phyloP scores from a whole-genome alignment of 2,113 vertebrate species.

The Silurus glanis region DNA sequence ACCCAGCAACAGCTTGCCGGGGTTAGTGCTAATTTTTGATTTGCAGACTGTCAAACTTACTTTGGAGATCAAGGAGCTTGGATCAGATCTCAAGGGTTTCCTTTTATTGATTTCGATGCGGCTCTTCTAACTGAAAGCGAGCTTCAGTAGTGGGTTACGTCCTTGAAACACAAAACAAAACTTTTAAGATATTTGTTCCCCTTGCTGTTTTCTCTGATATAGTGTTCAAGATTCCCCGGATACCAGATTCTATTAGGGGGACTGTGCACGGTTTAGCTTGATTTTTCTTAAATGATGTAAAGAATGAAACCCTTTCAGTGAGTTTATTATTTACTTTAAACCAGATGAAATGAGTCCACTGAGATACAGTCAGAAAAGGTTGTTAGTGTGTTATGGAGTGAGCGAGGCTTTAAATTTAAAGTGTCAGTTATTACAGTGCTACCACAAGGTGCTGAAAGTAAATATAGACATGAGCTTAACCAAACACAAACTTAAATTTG shows the following conservation, averaged over 20 bases:
- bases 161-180: constrained; percentile 61
- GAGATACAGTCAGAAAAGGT: constrained; percentile 57
- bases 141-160: constrained; percentile 36
- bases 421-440: constrained; percentile 55
- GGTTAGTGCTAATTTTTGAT: constrained; percentile 74
- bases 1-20: constrained; percentile 61
- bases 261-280: constrained; percentile 11
- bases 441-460: constrained; percentile 64
- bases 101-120: constrained; percentile 52
- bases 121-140: constrained; percentile 51
- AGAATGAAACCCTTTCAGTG: constrained; percentile 67
- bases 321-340: constrained; percentile 66
- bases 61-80: constrained; percentile 58
- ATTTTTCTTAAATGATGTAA: constrained; percentile 49
- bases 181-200: constrained; percentile 50
- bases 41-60: constrained; percentile 74
- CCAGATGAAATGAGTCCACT: constrained; percentile 63
- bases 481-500: constrained; percentile 43
- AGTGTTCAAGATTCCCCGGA: constrained; percentile 40
- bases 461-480: constrained; percentile 62
- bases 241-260: constrained; percentile 17
- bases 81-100: constrained; percentile 58
- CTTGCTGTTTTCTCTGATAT: constrained; percentile 50
- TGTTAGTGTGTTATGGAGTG: constrained; percentile 58
- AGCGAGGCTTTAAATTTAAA: constrained; percentile 61